Percentiles rank a stretch among this genome's conserved stretches.
These are phyloP conservation scores for Archivesica marissinica DNA, from an alignment of 1,140 invertebrate genomes.

Conservation along the genomic window DNA sequence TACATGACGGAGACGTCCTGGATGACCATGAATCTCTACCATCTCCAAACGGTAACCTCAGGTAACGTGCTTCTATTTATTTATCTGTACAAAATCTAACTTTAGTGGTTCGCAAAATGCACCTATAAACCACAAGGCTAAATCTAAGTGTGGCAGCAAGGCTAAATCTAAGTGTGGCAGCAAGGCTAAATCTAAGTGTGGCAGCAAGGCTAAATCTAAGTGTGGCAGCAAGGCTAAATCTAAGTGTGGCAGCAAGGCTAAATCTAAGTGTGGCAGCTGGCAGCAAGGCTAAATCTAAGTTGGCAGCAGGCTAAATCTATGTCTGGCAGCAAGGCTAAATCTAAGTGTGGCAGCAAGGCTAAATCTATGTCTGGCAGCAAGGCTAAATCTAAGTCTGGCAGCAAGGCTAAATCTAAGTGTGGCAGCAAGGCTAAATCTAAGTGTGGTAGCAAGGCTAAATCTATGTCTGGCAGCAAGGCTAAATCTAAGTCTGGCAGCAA, in stretches of 20 bases:
- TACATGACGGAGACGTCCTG: constrained; percentile 35
- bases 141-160: not conserved
- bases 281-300: too few species aligned
- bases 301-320: too few species aligned
- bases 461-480: too few species aligned
- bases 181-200: not conserved
- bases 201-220: not conserved
- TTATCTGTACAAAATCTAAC: not conserved
- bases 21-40: constrained; percentile 56
- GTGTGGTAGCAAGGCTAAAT: too few species aligned
- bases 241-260: not conserved
- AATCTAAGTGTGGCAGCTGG: too few species aligned
- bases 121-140: not conserved
- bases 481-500: too few species aligned
- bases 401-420: too few species aligned
- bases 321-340: too few species aligned
- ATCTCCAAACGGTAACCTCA: constrained; percentile 54
- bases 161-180: not conserved
- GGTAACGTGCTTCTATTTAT: constrained; percentile 12
- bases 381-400: too few species aligned
- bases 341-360: too few species aligned
- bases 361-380: too few species aligned
- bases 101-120: not conserved
- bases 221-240: not conserved
- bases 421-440: too few species aligned